These are phyloP conservation scores for Chrysina gloriosa DNA, from an alignment of 2,888 invertebrate genomes.

Conservation along the genomic window DNA sequence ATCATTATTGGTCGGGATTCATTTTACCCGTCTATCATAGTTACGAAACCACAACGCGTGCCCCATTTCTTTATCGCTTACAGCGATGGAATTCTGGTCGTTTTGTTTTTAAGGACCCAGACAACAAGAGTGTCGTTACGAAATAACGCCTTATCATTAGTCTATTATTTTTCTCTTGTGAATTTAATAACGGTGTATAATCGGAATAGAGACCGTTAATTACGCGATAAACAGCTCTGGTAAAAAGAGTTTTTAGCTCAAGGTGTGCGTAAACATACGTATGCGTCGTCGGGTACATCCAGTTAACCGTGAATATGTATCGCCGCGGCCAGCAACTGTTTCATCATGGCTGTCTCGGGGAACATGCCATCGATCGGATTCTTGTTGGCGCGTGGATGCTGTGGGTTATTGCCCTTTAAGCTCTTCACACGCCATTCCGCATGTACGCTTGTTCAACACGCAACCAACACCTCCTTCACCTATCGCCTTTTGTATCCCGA, in stretches of 20 bases:
- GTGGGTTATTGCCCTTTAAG: conserved; percentile 56
- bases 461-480: conserved; percentile 8
- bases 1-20: conserved; percentile 21
- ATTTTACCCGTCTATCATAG: conserved; percentile 18
- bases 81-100: conserved; percentile 18
- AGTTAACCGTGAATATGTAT: conserved; percentile 34
- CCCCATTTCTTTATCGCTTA: conserved; percentile 34
- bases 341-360: conserved; percentile 52
- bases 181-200: conserved; percentile 30
- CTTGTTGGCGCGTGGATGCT: conserved; percentile 51
- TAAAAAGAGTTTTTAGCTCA: conserved; percentile 18
- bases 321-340: conserved; percentile 46
- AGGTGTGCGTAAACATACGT: conserved; percentile 32
- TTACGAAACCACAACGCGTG: conserved; percentile 34
- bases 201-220: conserved; percentile 26
- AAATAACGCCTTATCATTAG: conserved; percentile 8
- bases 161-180: conserved; percentile 2
- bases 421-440: conserved; percentile 51
- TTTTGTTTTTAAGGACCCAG: conserved; percentile 10
- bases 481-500: conserved; percentile 1
- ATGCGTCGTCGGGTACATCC: conserved; percentile 30
- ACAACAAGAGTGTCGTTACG: not conserved
- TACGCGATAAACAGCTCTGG: conserved; percentile 17
- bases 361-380: conserved; percentile 54
- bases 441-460: conserved; percentile 40